Conservation (phyloP, 2,888 invertebrate genomes). For the Pandemis cinnamomeana region DNA sequence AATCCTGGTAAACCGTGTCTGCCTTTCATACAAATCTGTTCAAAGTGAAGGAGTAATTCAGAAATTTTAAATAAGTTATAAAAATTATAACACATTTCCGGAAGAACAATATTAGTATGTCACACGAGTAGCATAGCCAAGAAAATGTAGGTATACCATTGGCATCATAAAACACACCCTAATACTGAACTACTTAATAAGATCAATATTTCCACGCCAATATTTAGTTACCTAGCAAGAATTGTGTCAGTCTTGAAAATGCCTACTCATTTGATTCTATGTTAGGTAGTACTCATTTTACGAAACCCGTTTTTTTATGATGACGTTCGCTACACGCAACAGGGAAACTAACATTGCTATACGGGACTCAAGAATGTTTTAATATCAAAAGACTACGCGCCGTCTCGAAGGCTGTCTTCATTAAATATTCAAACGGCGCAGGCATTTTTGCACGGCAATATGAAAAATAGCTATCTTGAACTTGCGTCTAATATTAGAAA, state of each 20-base stretch:
- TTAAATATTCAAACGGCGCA: constrained; percentile 26
- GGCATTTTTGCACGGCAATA: constrained; percentile 19
- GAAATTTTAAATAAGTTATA: too few relatives aligned
- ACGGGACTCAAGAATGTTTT: background rate
- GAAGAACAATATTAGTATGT: too few relatives aligned
- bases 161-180: too few relatives aligned
- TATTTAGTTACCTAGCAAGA: background rate
- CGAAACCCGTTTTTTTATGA: background rate
- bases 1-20: too few relatives aligned
- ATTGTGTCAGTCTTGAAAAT: background rate
- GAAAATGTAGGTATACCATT: too few relatives aligned
- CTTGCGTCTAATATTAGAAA: constrained; percentile 36
- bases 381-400: constrained; percentile 7
- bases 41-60: too few relatives aligned
- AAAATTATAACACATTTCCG: too few relatives aligned
- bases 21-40: too few relatives aligned
- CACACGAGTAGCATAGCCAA: too few relatives aligned
- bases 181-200: too few relatives aligned
- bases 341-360: background rate
- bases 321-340: background rate
- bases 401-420: background rate
- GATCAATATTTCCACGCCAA: background rate
- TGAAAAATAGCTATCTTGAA: constrained; percentile 27
- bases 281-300: background rate
- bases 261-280: background rate